These are phyloP conservation scores for Chrysodeixis includens DNA, from an alignment of 2,888 invertebrate species.

Conservation along the genomic window DNA sequence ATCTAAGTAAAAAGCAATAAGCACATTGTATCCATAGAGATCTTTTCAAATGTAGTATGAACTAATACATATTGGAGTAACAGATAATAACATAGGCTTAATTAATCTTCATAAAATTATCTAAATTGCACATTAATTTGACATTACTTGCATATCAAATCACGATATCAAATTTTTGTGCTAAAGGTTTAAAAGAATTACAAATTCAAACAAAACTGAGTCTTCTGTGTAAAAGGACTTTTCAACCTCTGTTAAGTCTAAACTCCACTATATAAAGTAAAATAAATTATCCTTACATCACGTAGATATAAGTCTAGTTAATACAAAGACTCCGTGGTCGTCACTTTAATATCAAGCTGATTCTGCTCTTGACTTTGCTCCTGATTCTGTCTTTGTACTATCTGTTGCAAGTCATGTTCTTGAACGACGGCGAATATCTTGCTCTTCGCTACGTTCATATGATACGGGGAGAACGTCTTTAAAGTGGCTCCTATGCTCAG, in stretches of 20 bases:
- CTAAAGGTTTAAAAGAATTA: too few relatives aligned
- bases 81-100: too few relatives aligned
- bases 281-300: too few relatives aligned
- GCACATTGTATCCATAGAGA: conserved; percentile 9
- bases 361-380: conserved; percentile 66
- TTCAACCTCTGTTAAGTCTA: too few relatives aligned
- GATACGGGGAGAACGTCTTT: conserved; percentile 82
- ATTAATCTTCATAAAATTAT: too few relatives aligned
- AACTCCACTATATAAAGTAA: too few relatives aligned
- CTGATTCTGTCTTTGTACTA: conserved; percentile 72
- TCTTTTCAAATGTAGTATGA: not conserved
- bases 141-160: too few relatives aligned
- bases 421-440: conserved; percentile 85
- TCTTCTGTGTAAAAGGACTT: too few relatives aligned
- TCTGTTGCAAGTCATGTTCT: conserved; percentile 84
- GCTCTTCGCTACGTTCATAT: conserved; percentile 83
- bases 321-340: conserved; percentile 54
- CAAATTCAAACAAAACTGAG: too few relatives aligned
- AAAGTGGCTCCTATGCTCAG: conserved; percentile 81
- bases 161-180: too few relatives aligned
- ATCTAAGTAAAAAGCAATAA: not conserved
- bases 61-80: too few relatives aligned
- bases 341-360: conserved; percentile 65
- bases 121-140: too few relatives aligned
- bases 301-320: not conserved